Percentiles rank a stretch among this genome's conserved stretches.
Conservation (phyloP, 2,888 invertebrate genomes). For the Tortrix viridana region DNA sequence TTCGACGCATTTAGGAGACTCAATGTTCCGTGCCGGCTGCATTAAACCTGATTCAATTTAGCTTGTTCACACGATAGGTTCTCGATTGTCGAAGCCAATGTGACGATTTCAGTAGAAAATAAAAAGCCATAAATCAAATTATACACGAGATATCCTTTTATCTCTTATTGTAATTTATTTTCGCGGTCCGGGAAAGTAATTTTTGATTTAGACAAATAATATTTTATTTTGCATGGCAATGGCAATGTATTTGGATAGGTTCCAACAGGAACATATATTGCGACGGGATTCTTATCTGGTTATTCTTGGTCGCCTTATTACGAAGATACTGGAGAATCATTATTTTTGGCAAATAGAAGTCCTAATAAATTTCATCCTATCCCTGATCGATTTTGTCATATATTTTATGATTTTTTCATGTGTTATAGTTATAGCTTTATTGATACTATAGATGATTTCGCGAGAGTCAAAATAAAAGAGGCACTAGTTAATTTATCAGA, state of each 20-base stretch:
- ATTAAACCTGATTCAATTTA: slow-evolving; percentile 29
- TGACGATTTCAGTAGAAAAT: neutral
- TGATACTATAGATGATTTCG: too few relatives aligned
- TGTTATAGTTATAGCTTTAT: too few relatives aligned
- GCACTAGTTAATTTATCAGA: too few relatives aligned
- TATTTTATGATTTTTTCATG: too few relatives aligned
- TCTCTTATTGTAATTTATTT: neutral
- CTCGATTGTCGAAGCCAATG: slow-evolving; percentile 2
- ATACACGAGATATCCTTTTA: neutral
- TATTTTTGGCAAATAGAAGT: too few relatives aligned
- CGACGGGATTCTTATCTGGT: slow-evolving; percentile 7
- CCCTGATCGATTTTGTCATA: too few relatives aligned
- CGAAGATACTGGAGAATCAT: too few relatives aligned
- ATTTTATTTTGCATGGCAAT: neutral
- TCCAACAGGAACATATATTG: slow-evolving; percentile 15
- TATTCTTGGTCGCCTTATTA: neutral
- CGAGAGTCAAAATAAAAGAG: too few relatives aligned
- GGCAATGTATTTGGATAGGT: slow-evolving; percentile 14
- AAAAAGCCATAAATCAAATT: neutral
- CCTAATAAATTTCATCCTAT: too few relatives aligned
- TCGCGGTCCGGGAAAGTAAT: neutral
- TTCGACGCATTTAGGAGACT: slow-evolving; percentile 24
- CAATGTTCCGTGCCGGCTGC: slow-evolving; percentile 31
- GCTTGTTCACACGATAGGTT: slow-evolving; percentile 14
- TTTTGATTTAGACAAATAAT: slow-evolving; percentile 1